Evolutionary conservation across 2,888 invertebrate species (phyloP), one percentile per base, ranked within the genome.

Genomic region (Caenorhabditis sp.): DNA sequence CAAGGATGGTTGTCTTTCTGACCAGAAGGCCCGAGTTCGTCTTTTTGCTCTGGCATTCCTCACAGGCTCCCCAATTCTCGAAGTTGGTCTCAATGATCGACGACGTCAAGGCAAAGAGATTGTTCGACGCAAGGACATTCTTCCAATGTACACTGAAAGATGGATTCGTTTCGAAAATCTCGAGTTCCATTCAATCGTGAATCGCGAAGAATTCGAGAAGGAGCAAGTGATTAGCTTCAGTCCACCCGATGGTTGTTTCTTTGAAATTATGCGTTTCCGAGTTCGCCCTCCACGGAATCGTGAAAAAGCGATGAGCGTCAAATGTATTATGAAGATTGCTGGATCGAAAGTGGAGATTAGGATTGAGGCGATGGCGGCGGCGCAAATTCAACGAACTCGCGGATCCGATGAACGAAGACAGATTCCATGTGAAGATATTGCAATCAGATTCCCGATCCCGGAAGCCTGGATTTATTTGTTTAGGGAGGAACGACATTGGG

Each of bases 391-490:
- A 62, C 66, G 82, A 25, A 81, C 78, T 14, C 74, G 96, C 49
- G 97, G 96, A 89, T 94, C 95, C 63, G 95, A 95, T 67, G 95
- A 95, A 89, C 91, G 95, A 78, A 95, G 96, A 0, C 96, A 97
- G 77, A 89, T 90, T 63, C 96, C 96, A 36, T 97, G 96, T 90
- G 95, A 97, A 90, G 97, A 99, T 90, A 97, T 99, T 36, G 93
- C 93, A 89, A 93, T 99, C 66, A 91, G 89, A 14, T 89, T 99
- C 89, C 97, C 97, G 17, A 95, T 99, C 85, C 99, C 99, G 23
- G 97, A 99, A 90, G 94, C 95, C 88, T 99, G 99, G 99, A 97
- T 99, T 87, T 99, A 99, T 90, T 91, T 97, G 87, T 99, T 99
- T 90, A 71, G 78, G 74, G 95, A 96, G 56, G 99, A 99, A 81